Percentiles rank a stretch among this genome's conserved stretches.
Conservation (phyloP, 2,888 invertebrate genomes). For the Napeogenes sylphis region DNA sequence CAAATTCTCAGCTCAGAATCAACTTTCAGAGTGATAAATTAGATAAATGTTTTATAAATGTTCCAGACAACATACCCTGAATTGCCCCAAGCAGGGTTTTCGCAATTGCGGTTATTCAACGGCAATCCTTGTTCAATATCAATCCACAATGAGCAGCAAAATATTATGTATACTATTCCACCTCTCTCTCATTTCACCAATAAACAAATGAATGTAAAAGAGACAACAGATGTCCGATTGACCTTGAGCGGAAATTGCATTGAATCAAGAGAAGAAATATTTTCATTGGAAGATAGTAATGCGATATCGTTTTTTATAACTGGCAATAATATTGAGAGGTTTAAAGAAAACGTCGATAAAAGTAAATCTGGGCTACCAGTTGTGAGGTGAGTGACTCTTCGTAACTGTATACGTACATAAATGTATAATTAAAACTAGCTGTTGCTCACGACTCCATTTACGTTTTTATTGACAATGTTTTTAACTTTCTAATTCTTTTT, state of each 20-base stretch:
- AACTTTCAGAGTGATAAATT: too few relatives aligned
- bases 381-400: slow-evolving; percentile 61
- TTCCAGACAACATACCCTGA: slow-evolving; percentile 77
- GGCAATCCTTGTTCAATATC: slow-evolving; percentile 64
- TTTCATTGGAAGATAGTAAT: slow-evolving; percentile 49
- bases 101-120: slow-evolving; percentile 81
- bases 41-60: background rate
- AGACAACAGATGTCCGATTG: slow-evolving; percentile 37
- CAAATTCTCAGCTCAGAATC: background rate
- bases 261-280: slow-evolving; percentile 38
- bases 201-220: slow-evolving; percentile 41
- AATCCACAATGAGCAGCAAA: slow-evolving; percentile 67
- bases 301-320: slow-evolving; percentile 54
- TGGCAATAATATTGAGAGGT: slow-evolving; percentile 41
- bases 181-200: slow-evolving; percentile 47
- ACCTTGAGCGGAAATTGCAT: slow-evolving; percentile 47
- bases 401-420: too few relatives aligned
- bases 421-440: too few relatives aligned
- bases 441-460: too few relatives aligned
- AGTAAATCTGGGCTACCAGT: slow-evolving; percentile 76
- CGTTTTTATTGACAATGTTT: too few relatives aligned
- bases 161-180: slow-evolving; percentile 51
- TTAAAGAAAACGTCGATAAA: slow-evolving; percentile 70
- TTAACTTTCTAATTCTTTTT: too few relatives aligned
- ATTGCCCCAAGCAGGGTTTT: slow-evolving; percentile 70